Evolutionary conservation across 2,797 vertebrate species (phyloP).

Genomic region (Limosa lapponica): DNA sequence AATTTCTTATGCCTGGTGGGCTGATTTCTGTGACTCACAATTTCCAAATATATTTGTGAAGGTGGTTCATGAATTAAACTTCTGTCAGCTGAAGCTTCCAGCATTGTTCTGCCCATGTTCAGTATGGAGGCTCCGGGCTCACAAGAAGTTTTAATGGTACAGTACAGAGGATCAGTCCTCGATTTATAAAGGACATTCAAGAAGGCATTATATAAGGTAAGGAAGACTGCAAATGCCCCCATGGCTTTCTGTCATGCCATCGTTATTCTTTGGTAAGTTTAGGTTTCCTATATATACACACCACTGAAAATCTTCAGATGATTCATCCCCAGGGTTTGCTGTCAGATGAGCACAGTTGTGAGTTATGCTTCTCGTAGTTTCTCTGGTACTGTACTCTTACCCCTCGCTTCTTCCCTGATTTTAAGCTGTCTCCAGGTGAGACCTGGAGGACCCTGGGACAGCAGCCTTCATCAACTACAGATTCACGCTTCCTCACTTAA

Average conservation of each 20-base stretch:
- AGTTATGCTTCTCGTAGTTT: neutral
- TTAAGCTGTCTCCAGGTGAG: neutral
- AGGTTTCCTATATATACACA: slow-evolving; percentile 38
- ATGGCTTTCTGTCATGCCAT: slow-evolving; percentile 8
- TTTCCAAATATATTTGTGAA: slow-evolving; percentile 71
- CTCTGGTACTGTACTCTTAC: neutral
- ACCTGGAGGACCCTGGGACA: neutral
- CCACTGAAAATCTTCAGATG: slow-evolving; percentile 30
- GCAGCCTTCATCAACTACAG: neutral
- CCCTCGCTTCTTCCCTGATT: neutral
- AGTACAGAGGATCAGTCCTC: neutral
- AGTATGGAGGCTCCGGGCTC: slow-evolving; percentile 25
- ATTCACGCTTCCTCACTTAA: neutral
- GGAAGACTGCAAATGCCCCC: neutral
- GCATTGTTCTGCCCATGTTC: slow-evolving; percentile 59
- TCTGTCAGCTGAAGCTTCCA: slow-evolving; percentile 60
- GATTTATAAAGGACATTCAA: slow-evolving; percentile 5
- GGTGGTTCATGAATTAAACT: slow-evolving; percentile 68
- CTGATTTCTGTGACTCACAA: slow-evolving; percentile 67
- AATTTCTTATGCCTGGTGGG: slow-evolving; percentile 66
- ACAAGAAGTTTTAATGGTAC: slow-evolving; percentile 10
- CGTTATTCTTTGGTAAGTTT: neutral
- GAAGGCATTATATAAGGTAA: slow-evolving; percentile 31
- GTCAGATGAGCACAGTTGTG: neutral
- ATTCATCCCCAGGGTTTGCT: slow-evolving; percentile 34